Evolutionary conservation across 2,113 vertebrate species (phyloP), one percentile per base, ranked within the genome.

Genomic region (Tyto alba): DNA sequence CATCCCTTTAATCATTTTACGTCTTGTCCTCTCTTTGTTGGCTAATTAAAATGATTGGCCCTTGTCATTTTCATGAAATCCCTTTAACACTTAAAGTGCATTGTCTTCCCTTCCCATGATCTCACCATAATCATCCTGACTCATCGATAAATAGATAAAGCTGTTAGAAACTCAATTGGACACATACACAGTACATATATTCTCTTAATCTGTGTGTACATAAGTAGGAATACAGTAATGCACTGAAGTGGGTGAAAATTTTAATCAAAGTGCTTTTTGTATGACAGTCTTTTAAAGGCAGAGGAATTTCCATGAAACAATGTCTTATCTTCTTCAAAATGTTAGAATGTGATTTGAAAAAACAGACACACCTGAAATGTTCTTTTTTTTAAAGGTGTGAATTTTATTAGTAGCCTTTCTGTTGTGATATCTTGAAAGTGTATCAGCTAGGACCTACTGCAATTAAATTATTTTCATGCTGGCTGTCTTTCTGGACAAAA

Each of bases 11-110:
- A 89, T 85, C 26, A 7, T 72, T 82, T 74, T 90, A 74, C 47
- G 77, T 53, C 83, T 60, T 85, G 25, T 90, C 95, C 64, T 88
- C 77, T 92, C 72, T 90, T 93, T 92, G 41, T 88, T 84, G 15
- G 23, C 45, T 92, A 87, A 90, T 93, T 96, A 75, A 36, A 82
- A 94, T 87, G 48, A 89, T 73, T 76, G 3, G 9, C 34, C 40
- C 34, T 72, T 90, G 76, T 75, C 10, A 71, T 84, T 86, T 78
- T 92, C 53, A 85, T 89, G 43, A 86, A 68, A 82, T 89, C 69
- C 34, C 21, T 78, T 87, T 75, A 48, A 72, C 16, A 57, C 85
- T 94, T 81, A 72, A 56, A 89, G 11, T 22, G 7, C 11, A 40
- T 81, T 75, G 72, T 73, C 45, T 55, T 78, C 82, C 45, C 52